Percentiles rank a stretch among this genome's conserved stretches.
Evolutionary conservation across 2,888 invertebrate species (phyloP).

Genomic region (Lathronympha strigana): DNA sequence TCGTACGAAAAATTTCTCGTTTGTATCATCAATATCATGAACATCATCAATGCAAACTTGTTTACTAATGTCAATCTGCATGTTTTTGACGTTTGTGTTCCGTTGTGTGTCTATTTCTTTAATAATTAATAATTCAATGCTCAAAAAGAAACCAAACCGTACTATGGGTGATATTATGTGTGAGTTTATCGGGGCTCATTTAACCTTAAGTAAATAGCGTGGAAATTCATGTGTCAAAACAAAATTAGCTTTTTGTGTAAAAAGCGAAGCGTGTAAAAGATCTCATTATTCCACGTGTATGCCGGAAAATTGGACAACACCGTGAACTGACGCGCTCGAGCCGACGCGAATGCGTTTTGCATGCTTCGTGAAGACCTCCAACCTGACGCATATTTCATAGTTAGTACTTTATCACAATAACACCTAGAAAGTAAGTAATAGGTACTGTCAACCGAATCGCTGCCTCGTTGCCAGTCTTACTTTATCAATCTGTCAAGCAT

Average conservation of each 20-base stretch:
- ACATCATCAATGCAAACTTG: too few species aligned
- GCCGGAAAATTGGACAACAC: constrained; percentile 4
- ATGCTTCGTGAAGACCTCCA: background rate
- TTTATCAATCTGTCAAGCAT: too few species aligned
- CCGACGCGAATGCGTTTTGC: constrained; percentile 25
- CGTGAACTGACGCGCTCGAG: constrained; percentile 13
- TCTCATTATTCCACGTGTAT: constrained; percentile 15
- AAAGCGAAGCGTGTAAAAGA: constrained; percentile 9
- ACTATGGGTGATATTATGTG: background rate
- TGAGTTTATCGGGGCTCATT: background rate
- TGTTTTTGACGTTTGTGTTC: too few species aligned
- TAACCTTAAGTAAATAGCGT: background rate
- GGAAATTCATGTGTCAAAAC: background rate
- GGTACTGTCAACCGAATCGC: too few species aligned
- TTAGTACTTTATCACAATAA: background rate
- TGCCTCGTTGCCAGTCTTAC: too few species aligned
- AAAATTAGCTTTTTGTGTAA: background rate
- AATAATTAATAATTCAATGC: too few species aligned
- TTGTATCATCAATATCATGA: too few species aligned
- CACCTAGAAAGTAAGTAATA: too few species aligned
- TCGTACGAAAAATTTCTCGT: too few species aligned
- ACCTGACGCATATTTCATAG: background rate
- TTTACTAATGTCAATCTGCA: too few species aligned
- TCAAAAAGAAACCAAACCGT: background rate
- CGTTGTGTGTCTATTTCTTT: too few species aligned